A percentile compares a stretch with the other conserved stretches of the same genome.
Conservation (phyloP, 2,113 vertebrate species). For the Paramormyrops kingsleyae region DNA sequence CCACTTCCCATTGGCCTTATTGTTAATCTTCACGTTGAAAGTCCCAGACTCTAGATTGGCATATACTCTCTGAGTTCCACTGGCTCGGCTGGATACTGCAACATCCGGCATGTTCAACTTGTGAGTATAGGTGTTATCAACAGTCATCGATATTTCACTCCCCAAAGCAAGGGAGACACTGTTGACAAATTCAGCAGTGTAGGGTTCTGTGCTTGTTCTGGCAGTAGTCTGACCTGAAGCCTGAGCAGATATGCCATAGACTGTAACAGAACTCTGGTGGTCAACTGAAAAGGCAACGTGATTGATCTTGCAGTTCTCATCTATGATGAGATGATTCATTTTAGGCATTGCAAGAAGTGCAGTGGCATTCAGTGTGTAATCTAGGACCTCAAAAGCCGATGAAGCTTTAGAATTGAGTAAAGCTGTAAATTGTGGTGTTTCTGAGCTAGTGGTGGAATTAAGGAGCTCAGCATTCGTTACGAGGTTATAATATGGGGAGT, state of each 20-base stretch:
- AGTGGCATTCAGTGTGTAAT: constrained; percentile 65
- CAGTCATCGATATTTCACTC: constrained; percentile 59
- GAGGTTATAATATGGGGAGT: constrained; percentile 70
- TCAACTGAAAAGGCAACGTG: constrained; percentile 63
- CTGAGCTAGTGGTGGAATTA: constrained; percentile 62
- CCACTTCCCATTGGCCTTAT: constrained; percentile 67
- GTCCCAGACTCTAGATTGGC: constrained; percentile 56
- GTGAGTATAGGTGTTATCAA: constrained; percentile 67
- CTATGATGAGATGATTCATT: constrained; percentile 59
- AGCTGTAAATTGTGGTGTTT: constrained; percentile 64
- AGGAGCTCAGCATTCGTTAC: constrained; percentile 63
- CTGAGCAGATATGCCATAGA: constrained; percentile 53
- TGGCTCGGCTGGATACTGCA: constrained; percentile 63
- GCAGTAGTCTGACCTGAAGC: constrained; percentile 63
- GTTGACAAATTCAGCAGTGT: constrained; percentile 61
- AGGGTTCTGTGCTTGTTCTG: constrained; percentile 59
- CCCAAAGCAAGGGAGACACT: constrained; percentile 54
- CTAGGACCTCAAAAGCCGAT: constrained; percentile 64
- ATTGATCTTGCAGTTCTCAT: constrained; percentile 66
- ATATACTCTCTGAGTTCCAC: constrained; percentile 59
- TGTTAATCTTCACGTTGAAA: constrained; percentile 54
- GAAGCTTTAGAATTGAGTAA: constrained; percentile 62
- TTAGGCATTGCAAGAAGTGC: constrained; percentile 60
- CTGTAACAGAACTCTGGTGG: constrained; percentile 55
- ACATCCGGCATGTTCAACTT: constrained; percentile 63